phyloP scores from a whole-genome alignment of 2,113 vertebrate genomes.

The Larimichthys crocea region DNA sequence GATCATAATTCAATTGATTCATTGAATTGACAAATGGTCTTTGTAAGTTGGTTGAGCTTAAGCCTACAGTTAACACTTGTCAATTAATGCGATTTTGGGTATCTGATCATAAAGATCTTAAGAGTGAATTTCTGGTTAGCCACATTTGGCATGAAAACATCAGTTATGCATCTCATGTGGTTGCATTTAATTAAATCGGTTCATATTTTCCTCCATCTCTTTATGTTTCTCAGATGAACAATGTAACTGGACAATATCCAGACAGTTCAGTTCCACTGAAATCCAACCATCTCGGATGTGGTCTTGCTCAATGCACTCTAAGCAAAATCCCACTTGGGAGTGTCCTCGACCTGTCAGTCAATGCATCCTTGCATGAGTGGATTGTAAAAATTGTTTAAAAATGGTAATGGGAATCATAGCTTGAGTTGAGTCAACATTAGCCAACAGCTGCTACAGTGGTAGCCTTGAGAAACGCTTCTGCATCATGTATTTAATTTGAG shows the following conservation, averaged over 20 bases:
- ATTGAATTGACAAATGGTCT: conserved; percentile 5
- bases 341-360: conserved; percentile 31
- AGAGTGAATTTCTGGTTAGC: conserved; percentile 38
- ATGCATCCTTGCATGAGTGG: conserved; percentile 13
- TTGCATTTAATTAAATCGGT: conserved; percentile 54
- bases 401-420: conserved; percentile 1
- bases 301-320: conserved; percentile 29
- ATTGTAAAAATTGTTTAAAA: conserved; percentile 6
- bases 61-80: conserved; percentile 40
- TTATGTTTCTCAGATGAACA: conserved; percentile 61
- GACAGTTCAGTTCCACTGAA: conserved; percentile 45
- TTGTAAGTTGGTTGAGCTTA: conserved; percentile 15
- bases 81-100: conserved; percentile 36
- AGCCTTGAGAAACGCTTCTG: conserved; percentile 6
- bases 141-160: conserved; percentile 40
- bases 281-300: conserved; percentile 51
- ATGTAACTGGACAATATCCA: conserved; percentile 60
- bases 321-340: conserved; percentile 28
- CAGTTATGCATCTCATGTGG: conserved; percentile 48
- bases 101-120: conserved; percentile 34
- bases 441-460: conserved; percentile 6
- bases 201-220: conserved; percentile 56
- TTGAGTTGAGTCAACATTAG: conserved; percentile 19
- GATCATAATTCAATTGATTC: not conserved
- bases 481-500: conserved; percentile 16